Evolutionary conservation across 2,888 invertebrate genomes (phyloP), one percentile per base, ranked within the genome.

Genomic region (Priocnemis perturbator): DNA sequence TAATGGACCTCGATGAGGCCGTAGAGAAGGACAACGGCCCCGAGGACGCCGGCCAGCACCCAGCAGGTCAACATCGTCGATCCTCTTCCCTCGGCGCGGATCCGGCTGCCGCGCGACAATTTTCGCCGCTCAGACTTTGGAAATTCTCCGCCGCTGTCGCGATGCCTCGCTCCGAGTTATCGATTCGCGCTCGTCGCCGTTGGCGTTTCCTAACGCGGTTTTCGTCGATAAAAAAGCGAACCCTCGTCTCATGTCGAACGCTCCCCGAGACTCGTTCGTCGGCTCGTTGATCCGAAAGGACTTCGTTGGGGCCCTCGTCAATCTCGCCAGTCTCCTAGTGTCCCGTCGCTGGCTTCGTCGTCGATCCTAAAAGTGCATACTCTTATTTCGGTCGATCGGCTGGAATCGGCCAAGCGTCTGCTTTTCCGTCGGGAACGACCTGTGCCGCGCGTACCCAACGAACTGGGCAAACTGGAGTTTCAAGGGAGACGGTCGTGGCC

Each of bases 1-100:
- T 96, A 95, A 87, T 95, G 94, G 53, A 95, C 89, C 88, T 96
- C 95, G 81, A 93, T 91, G 65, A 92, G 86, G 60, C 92, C 89
- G 83, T 94, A 93, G 7, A 94, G 85, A 37, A 93, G 78, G 68
- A 93, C 85, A n/a, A 90, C 65, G 57, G 84, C 84, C n/a, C 88
- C 87, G 55, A 90, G 81, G 62, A 86, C 81, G 15, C 87, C 89
- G 62, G 85, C 87, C 64, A 90, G 74, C 63, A 89, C 81, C 86
- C 90, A 90, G 73, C 90, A 90, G 37, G 84, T 81, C 67, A 84
- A 76, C 86, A 87, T 85, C 56, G 57, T 76, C 63, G n/a, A 21
- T 50, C 21, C 53, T 50, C 26, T 26, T 7, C 3, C 11, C 37
- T 37, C 37, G 37, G 2, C 5, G 5, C 26, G 26, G 2, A 26